Base-by-base conservation (phyloP, 1,140 invertebrate species). In the Drosophila hydei region DNA sequence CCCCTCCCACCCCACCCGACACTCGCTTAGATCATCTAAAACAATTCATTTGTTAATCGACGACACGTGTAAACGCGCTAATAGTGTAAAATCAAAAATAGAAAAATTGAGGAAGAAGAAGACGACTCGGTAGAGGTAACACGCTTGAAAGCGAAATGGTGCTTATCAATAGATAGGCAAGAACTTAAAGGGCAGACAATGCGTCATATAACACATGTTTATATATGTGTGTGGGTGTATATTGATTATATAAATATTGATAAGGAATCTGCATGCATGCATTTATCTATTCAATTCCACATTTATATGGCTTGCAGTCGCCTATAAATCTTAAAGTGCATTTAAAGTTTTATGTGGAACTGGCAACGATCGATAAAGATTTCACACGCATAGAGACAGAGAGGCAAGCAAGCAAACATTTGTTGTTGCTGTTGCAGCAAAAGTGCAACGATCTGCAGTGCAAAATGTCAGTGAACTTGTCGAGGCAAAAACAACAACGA, bases 381-480 rank as follows among this genome's bases (percentile, higher is more conserved):
- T 63, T 56, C 51, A 72, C 52, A 59, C 40, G 42, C 69, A 62
- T 27, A 23, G 7, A 55, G 56, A 48, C 54, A 19, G 11, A n/a
- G 8, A 50, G 48, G 25, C 51, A 45, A 18, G 30, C 25, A 18
- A 11, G 27, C 59, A 51, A 33, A 30, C 9, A 40, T 40, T n/a
- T 14, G 69, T 40, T 72, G 19, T 33, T 77, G 48, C 43, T 55
- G 75, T 50, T 50, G 42, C 78, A 48, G 79, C 84, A 79, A 89
- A 83, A 88, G 83, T 87, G 83, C 83, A 89, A 88, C 75, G 83
- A 75, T 78, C 83, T 73, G 84, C 84, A 84, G 61, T 79, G 78
- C 75, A 40, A 81, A 89, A 89, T 87, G 83, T 88, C 83, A 87
- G 83, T 87, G 83, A 81, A 87, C 80, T 85, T 85, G 61, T 30